phyloP scores from a whole-genome alignment of 2,888 invertebrate species.

The Amphiduros pacificus region DNA sequence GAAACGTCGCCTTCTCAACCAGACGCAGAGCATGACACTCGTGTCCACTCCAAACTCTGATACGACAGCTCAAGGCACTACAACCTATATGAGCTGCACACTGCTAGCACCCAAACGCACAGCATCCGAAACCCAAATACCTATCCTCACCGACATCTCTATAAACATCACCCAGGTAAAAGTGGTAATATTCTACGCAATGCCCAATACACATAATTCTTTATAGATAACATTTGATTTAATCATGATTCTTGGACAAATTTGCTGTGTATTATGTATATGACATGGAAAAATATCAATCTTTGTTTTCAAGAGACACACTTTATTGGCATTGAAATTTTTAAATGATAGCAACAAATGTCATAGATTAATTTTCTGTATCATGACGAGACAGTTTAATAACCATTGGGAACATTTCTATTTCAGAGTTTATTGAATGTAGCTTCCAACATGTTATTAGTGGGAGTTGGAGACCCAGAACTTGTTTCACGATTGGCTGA shows the following conservation, averaged over 20 bases:
- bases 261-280: too few relatives aligned
- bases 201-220: too few relatives aligned
- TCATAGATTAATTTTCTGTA: too few relatives aligned
- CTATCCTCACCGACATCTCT: neutral
- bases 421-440: slow-evolving; percentile 22
- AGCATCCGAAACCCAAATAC: slow-evolving; percentile 4
- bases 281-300: too few relatives aligned
- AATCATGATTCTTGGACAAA: too few relatives aligned
- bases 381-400: too few relatives aligned
- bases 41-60: neutral
- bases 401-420: neutral
- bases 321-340: too few relatives aligned
- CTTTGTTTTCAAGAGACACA: too few relatives aligned
- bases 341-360: too few relatives aligned
- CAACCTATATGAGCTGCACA: slow-evolving; percentile 1
- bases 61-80: neutral
- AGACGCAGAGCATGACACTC: slow-evolving; percentile 12
- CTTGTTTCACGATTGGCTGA: slow-evolving; percentile 27
- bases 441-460: slow-evolving; percentile 32
- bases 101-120: slow-evolving; percentile 3
- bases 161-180: too few relatives aligned
- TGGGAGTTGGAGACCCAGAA: slow-evolving; percentile 33
- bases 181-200: too few relatives aligned
- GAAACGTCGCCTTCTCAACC: slow-evolving; percentile 10
- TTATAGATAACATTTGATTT: too few relatives aligned